Evolutionary conservation across 2,113 vertebrate species (phyloP), one percentile per base, ranked within the genome.

Genomic region (Montifringilla adamsi): DNA sequence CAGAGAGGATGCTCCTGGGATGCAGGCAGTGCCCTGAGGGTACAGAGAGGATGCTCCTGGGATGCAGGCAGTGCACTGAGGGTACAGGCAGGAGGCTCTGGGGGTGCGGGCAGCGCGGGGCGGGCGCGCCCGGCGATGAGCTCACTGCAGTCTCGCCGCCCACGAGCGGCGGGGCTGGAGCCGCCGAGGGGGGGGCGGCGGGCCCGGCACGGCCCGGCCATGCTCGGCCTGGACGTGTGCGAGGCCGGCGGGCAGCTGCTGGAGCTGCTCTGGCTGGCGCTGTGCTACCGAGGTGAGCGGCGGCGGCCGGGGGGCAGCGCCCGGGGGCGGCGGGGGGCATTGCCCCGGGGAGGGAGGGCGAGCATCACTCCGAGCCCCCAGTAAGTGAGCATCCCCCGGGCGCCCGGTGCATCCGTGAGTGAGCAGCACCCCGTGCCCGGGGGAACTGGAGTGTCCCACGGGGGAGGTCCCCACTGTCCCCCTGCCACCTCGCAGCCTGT

Each of bases 191-290:
- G 52, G 46, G 52, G 52, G 52, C 52, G 52, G 52, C 52, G 52
- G 52, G 52, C 98, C 96, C 85, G 47, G 94, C 83, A 56, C 85
- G 52, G 94, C 83, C 55, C 69, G 76, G 96, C 96, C 95, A 99
- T 99, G 98, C 98, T 98, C 96, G 98, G 98, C 94, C 93, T 98
- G 98, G 98, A 99, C 70, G 98, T 98, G 82, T 99, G 98, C 93
- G 98, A 98, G 98, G 98, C 98, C 83, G 98, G 98, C 69, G 77
- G 67, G 84, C 98, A 97, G 84, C 98, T 98, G 72, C 91, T 74
- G 91, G 97, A 98, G 95, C 98, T 99, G 97, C 98, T 99, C 90
- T 98, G 98, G 98, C 96, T 99, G 83, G 98, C 98, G 39, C 95
- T 99, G 72, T 85, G 93, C 64, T 91, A 92, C 77, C 77, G 93